Evolutionary conservation across 2,888 invertebrate species (phyloP), one percentile per base, ranked within the genome.

Genomic region (Hemaris fuciformis): DNA sequence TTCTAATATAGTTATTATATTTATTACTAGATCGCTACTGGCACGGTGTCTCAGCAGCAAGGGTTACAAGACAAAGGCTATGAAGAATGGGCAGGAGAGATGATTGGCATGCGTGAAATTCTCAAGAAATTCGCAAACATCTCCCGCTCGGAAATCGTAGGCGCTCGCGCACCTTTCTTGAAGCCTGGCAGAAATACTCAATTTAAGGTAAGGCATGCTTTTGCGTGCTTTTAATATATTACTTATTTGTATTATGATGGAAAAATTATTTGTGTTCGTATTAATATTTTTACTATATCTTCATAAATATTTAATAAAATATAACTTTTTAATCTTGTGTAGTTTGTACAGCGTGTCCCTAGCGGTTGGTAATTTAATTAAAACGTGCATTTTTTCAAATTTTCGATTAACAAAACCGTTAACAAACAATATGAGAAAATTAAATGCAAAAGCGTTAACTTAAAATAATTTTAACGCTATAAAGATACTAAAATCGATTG

Each of bases 101-200:
- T 98, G 97, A 96, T 98, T 74, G 98, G 98, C 58, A 98, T 98
- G 98, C 94, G 97, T 66, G 97, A 97, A 85, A 97, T 98, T 74
- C 91, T 98, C 23, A 94, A 94, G 66, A 94, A 95, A 78, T 97
- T 98, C 81, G 94, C 97, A 8, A 97, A 97, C 85, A 94, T 98
- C 65, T 95, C 97, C 13, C 94, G 95, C 58, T 94, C 94, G 60
- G 97, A 98, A 79, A 94, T 98, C 42, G 96, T 97, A 34, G 98
- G 98, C 58, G 95, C 98, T 93, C 93, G 98, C 75, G 98, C 97
- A 8, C 98, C 98, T 1, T 98, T 97, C 88, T 91, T 98, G 64
- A 98, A 98, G 82, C 98, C 98, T n/a, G 98, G 98, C 62, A 94
- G 97, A 74, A 98, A 98, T 80, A 97, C 97, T 1, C 98, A 98